Evolutionary conservation across 2,113 vertebrate species (phyloP).

Genomic region (Craseonycteris thonglongyai): DNA sequence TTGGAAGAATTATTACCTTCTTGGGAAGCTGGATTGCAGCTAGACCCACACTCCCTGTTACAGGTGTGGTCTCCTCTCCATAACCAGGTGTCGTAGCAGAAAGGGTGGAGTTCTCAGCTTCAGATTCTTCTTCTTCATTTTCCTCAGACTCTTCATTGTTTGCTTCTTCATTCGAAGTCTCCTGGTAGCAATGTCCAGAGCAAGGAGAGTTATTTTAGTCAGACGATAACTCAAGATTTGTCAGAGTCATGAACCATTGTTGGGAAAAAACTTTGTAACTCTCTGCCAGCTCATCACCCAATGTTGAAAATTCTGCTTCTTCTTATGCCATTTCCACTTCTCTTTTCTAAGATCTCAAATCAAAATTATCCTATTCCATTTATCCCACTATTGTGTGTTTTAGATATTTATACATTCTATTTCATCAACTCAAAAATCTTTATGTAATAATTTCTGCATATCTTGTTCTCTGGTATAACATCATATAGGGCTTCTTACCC

Average conservation of each 20-base stretch:
- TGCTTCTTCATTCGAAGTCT: conserved; percentile 70
- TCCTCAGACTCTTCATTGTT: conserved; percentile 64
- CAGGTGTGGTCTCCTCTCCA: not conserved
- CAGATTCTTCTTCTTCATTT: conserved; percentile 53
- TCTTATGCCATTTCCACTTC: not conserved
- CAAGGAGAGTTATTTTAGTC: not conserved
- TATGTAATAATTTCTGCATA: not conserved
- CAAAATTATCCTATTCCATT: not conserved
- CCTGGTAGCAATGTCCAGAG: conserved; percentile 35
- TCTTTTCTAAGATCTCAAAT: not conserved
- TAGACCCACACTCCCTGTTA: not conserved
- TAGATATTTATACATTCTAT: not conserved
- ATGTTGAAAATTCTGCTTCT: not conserved
- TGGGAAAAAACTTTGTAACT: not conserved
- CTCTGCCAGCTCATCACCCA: not conserved
- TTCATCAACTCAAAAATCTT: not conserved
- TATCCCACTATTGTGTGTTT: not conserved
- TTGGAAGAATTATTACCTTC: conserved; percentile 47
- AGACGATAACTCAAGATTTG: not conserved
- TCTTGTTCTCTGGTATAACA: not conserved
- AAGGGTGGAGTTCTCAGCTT: conserved; percentile 54
- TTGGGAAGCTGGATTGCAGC: conserved; percentile 54
- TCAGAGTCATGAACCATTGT: not conserved
- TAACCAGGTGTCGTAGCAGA: conserved; percentile 33
- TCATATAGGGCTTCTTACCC: not conserved